phyloP scores from a whole-genome alignment of 1,140 invertebrate species.

The Aradophagus sp. region DNA sequence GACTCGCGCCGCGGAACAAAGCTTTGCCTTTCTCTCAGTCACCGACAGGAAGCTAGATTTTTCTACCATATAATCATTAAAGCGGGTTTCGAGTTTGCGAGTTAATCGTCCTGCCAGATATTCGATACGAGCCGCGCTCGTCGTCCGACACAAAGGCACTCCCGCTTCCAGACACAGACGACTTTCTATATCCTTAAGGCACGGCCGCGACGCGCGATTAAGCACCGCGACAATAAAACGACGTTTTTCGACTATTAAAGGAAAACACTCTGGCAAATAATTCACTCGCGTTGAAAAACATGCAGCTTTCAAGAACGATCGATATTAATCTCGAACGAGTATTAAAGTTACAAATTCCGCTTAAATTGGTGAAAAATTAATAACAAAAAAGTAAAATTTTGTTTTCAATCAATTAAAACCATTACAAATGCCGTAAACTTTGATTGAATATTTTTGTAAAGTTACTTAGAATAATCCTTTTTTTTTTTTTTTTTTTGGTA shows the following conservation, averaged over 20 bases:
- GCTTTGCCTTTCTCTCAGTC: conserved; percentile 23
- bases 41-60: conserved; percentile 12
- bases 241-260: conserved; percentile 26
- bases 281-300: conserved; percentile 1
- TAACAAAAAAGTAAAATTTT: background rate
- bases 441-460: too few relatives aligned
- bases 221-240: conserved; percentile 36
- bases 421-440: background rate
- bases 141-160: conserved; percentile 37
- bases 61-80: conserved; percentile 30
- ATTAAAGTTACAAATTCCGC: too few relatives aligned
- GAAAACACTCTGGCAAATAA: conserved; percentile 11
- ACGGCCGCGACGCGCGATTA: conserved; percentile 46
- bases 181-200: conserved; percentile 45
- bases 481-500: too few relatives aligned
- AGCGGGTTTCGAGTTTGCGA: conserved; percentile 26
- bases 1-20: conserved; percentile 34
- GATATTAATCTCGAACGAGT: too few relatives aligned
- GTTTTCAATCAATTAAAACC: background rate
- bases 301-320: conserved; percentile 1
- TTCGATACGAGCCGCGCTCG: conserved; percentile 37
- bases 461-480: too few relatives aligned
- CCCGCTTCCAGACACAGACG: conserved; percentile 27
- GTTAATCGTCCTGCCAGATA: conserved; percentile 42
- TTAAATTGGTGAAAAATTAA: too few relatives aligned